Evolutionary conservation across 2,797 vertebrate species (phyloP).

Genomic region (Menidia menidia): DNA sequence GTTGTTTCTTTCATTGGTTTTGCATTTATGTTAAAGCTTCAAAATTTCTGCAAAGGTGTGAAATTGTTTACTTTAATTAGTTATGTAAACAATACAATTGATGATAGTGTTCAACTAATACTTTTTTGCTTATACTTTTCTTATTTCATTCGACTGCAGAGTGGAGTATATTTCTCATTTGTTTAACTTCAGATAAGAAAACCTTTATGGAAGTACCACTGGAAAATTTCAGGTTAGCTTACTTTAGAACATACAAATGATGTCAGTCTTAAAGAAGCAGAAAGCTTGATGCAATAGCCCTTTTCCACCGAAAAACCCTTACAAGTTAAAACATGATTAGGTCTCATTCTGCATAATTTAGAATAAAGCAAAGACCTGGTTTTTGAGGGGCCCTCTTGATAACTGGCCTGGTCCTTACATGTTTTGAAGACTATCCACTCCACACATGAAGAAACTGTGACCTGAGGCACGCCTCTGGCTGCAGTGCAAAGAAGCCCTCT

Average conservation of each 20-base stretch:
- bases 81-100: too few relatives aligned
- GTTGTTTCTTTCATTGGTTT: background rate
- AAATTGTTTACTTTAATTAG: too few relatives aligned
- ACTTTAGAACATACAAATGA: constrained; percentile 24
- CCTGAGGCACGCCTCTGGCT: constrained; percentile 30
- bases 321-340: too few relatives aligned
- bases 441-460: constrained; percentile 15
- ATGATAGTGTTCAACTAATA: too few relatives aligned
- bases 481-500: constrained; percentile 14
- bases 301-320: too few relatives aligned
- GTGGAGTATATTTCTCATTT: background rate
- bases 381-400: constrained; percentile 41
- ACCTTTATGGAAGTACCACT: constrained; percentile 12
- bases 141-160: too few relatives aligned
- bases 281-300: too few relatives aligned
- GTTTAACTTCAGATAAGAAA: constrained; percentile 12
- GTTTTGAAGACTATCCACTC: background rate
- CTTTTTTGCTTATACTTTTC: too few relatives aligned
- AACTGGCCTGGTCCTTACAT: constrained; percentile 25
- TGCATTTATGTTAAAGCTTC: background rate
- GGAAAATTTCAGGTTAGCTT: constrained; percentile 13
- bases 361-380: constrained; percentile 18
- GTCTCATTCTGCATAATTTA: too few relatives aligned
- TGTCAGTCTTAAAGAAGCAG: background rate
- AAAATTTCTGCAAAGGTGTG: background rate